These are phyloP conservation scores for Eristalis intricaria DNA, from an alignment of 2,888 invertebrate genomes.

Conservation along the genomic window DNA sequence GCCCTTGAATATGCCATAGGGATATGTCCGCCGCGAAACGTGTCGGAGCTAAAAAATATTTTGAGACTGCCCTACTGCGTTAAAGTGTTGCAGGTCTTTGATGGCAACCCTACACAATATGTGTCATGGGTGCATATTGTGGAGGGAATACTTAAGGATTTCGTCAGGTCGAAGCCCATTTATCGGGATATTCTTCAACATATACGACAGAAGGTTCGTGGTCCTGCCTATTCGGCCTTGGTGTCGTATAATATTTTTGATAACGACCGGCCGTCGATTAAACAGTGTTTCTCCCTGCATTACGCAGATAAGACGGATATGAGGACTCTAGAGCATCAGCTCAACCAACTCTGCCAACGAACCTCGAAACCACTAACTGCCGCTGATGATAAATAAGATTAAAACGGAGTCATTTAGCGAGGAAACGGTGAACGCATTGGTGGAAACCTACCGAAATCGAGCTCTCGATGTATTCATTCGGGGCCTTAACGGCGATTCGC, in stretches of 20 bases:
- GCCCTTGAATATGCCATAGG: too few species aligned
- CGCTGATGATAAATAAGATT: too few species aligned
- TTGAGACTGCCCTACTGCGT: background rate
- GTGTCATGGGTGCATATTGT: background rate
- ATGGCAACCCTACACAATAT: background rate
- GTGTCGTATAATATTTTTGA: constrained; percentile 25
- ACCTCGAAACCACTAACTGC: too few species aligned
- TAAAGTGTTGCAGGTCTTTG: background rate
- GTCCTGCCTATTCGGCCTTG: background rate
- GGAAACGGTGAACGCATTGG: too few species aligned
- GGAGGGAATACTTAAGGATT: background rate
- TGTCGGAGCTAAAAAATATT: too few species aligned
- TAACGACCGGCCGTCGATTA: constrained; percentile 59
- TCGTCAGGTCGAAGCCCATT: background rate
- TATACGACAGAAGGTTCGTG: constrained; percentile 16
- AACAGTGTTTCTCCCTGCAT: constrained; percentile 65
- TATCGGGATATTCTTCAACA: constrained; percentile 16
- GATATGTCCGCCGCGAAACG: too few species aligned
- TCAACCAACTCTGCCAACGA: too few species aligned
- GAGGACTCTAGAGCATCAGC: too few species aligned
- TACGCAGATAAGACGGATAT: constrained; percentile 47
- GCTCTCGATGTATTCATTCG: too few species aligned
- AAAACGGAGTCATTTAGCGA: too few species aligned
- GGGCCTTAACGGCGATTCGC: too few species aligned
- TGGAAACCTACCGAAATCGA: too few species aligned